phyloP scores from a whole-genome alignment of 2,797 vertebrate species.

The Acanthiza pusilla region DNA sequence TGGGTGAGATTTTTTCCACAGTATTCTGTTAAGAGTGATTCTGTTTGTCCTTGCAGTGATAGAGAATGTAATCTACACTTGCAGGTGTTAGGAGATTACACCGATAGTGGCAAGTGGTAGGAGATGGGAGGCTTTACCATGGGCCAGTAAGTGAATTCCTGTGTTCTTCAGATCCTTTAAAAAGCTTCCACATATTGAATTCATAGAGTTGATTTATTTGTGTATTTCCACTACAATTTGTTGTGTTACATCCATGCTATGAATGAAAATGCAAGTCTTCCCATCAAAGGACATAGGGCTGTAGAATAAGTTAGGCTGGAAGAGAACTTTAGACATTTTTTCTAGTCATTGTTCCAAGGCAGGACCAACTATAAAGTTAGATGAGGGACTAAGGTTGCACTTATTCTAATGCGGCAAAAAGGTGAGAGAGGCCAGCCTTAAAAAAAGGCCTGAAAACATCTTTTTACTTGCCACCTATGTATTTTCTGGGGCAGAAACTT shows the following conservation, averaged over 20 bases:
- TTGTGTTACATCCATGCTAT: neutral
- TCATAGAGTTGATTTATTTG: neutral
- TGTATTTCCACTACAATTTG: neutral
- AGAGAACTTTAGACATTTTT: neutral
- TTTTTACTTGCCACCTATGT: neutral
- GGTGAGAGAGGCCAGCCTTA: neutral
- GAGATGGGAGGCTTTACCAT: neutral
- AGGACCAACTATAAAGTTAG: neutral
- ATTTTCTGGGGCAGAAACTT: neutral
- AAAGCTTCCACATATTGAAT: neutral
- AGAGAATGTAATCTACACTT: neutral
- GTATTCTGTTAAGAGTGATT: neutral
- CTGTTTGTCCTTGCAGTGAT: neutral
- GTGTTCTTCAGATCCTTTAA: neutral
- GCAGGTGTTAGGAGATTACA: neutral
- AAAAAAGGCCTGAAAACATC: neutral
- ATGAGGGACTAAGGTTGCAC: neutral
- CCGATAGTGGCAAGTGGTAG: neutral
- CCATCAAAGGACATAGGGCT: neutral
- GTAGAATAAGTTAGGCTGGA: neutral
- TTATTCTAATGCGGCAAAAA: neutral
- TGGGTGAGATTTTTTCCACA: neutral
- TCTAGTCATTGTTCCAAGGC: neutral
- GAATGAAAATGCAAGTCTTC: neutral
- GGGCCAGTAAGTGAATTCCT: neutral